These are phyloP conservation scores for Noctua janthe DNA, from an alignment of 2,888 invertebrate genomes.

Conservation along the genomic window DNA sequence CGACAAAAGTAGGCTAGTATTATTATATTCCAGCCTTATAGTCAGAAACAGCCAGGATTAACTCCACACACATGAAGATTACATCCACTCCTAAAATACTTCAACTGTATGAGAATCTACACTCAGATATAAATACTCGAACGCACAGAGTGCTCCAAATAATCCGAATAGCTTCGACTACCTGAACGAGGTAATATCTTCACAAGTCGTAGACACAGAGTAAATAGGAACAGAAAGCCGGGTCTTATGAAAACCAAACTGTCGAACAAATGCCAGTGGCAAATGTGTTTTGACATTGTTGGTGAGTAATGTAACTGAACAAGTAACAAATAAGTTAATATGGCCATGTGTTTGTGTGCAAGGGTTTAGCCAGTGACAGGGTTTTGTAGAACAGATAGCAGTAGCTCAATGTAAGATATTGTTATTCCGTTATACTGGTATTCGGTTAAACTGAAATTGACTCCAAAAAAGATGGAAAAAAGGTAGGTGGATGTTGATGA, in stretches of 20 bases:
- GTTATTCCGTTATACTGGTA: not conserved
- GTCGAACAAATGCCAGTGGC: not conserved
- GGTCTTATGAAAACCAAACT: not conserved
- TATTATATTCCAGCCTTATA: not conserved
- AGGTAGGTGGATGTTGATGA: not conserved
- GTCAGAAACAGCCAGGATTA: not conserved
- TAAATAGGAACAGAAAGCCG: not conserved
- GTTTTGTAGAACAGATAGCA: not conserved
- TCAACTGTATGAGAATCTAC: conserved; percentile 6
- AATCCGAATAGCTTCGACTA: conserved; percentile 41
- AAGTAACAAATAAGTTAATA: not conserved
- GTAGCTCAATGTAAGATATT: not conserved
- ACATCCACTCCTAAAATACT: not conserved
- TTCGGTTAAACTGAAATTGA: not conserved
- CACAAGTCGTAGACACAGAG: conserved; percentile 29
- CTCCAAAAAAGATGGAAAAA: not conserved
- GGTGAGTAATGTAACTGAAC: not conserved
- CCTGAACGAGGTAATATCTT: conserved; percentile 51
- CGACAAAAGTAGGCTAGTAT: not conserved
- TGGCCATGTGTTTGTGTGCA: not conserved
- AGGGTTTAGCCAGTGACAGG: not conserved
- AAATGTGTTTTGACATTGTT: not conserved
- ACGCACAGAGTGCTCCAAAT: conserved; percentile 29
- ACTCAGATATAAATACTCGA: conserved; percentile 23
- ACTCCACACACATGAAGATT: not conserved